These are phyloP conservation scores for Otolemur crassicaudatus DNA, from an alignment of 2,797 vertebrate genomes.

Conservation along the genomic window DNA sequence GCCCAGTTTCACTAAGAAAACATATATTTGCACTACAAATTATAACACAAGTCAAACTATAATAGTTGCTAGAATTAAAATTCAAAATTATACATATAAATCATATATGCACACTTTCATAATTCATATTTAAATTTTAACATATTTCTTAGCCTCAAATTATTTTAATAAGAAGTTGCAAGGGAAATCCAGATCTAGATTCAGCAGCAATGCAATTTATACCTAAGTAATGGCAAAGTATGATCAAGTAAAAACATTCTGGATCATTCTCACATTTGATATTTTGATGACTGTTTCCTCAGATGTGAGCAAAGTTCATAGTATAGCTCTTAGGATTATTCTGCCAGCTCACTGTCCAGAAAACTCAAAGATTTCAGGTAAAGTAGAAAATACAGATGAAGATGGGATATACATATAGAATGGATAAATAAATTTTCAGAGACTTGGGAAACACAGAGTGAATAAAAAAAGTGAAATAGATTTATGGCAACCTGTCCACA, in stretches of 20 bases:
- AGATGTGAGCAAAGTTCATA: not conserved
- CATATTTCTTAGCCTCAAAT: not conserved
- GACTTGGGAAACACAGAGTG: not conserved
- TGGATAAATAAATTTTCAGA: not conserved
- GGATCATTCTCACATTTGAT: not conserved
- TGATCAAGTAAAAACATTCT: not conserved
- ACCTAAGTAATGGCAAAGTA: not conserved
- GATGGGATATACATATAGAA: not conserved
- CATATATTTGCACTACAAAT: not conserved
- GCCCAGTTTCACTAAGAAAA: not conserved
- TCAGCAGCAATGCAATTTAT: not conserved
- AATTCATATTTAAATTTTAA: not conserved
- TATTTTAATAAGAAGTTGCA: not conserved
- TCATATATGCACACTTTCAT: not conserved
- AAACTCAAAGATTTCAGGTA: not conserved
- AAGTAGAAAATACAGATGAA: not conserved
- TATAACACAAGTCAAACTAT: not conserved
- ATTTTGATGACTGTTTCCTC: not conserved
- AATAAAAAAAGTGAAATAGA: not conserved
- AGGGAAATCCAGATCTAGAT: not conserved
- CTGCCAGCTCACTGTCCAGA: not conserved
- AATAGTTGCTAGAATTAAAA: not conserved
- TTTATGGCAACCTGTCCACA: not conserved
- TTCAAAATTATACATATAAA: not conserved
- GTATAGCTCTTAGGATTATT: not conserved